Evolutionary conservation across 2,888 invertebrate genomes (phyloP).

Genomic region (Orchesella flavescens): DNA sequence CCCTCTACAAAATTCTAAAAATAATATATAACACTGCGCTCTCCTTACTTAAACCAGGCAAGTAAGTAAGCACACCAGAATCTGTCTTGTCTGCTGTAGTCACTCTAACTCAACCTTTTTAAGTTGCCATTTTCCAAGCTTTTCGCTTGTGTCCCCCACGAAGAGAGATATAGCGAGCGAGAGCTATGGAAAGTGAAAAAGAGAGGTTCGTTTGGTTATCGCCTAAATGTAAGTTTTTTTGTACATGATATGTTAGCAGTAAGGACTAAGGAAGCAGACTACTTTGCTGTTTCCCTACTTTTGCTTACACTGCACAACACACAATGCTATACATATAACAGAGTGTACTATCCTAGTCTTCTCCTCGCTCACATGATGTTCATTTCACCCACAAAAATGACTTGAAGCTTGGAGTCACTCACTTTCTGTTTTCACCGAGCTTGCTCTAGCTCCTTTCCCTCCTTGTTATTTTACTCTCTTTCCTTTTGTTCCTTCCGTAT

Average conservation of each 20-base stretch:
- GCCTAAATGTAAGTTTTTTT: neutral
- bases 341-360: no score
- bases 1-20: neutral
- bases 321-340: neutral
- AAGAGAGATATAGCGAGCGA: no score
- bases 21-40: neutral
- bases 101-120: no score
- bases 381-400: constrained; percentile 45
- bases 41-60: no score
- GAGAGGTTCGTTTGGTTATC: no score
- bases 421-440: constrained; percentile 42
- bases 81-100: no score
- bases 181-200: no score
- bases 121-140: neutral
- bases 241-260: constrained; percentile 37
- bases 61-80: no score
- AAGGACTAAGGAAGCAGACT: no score
- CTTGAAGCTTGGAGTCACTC: constrained; percentile 49
- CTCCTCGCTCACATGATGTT: no score
- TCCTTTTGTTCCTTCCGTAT: no score
- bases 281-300: neutral
- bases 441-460: neutral
- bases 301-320: constrained; percentile 52
- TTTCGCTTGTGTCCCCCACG: neutral
- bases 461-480: no score